Conservation (phyloP, 2,113 vertebrate species). For the Chionodraco myersi region DNA sequence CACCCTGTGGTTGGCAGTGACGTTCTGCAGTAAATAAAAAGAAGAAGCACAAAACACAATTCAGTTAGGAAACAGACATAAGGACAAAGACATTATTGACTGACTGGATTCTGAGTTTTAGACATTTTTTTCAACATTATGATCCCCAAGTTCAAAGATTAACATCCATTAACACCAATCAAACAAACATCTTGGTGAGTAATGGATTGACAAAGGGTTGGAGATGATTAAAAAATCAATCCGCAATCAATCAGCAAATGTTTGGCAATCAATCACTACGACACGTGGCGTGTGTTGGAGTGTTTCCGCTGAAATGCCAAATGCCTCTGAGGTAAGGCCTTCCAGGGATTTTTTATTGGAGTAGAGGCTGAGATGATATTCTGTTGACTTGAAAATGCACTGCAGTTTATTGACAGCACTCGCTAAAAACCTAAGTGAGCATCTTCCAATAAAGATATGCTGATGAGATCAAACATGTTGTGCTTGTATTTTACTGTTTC, state of each 20-base stretch:
- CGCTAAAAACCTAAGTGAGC: conserved; percentile 1
- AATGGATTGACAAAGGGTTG: too few species aligned
- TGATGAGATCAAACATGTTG: conserved; percentile 22
- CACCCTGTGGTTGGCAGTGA: conserved; percentile 95
- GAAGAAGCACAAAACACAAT: not conserved
- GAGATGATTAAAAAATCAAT: too few species aligned
- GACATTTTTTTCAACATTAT: not conserved
- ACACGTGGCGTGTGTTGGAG: not conserved
- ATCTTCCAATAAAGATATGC: conserved; percentile 1
- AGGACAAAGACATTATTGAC: too few species aligned
- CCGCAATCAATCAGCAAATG: too few species aligned
- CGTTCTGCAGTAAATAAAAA: conserved; percentile 86
- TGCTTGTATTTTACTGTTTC: conserved; percentile 21
- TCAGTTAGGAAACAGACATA: not conserved
- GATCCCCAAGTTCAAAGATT: not conserved
- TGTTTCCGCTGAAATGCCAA: not conserved
- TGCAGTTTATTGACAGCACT: conserved; percentile 25
- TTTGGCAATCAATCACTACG: too few species aligned
- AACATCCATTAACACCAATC: not conserved
- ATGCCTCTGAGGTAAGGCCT: not conserved
- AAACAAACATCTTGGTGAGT: not conserved
- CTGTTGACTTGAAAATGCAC: not conserved
- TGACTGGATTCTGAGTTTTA: too few species aligned
- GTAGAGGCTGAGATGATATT: conserved; percentile 14
- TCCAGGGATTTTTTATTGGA: not conserved